Percentiles rank a stretch among this genome's conserved stretches.
These are phyloP conservation scores for Thereva nobilitata DNA, from an alignment of 2,888 invertebrate species.

Conservation along the genomic window DNA sequence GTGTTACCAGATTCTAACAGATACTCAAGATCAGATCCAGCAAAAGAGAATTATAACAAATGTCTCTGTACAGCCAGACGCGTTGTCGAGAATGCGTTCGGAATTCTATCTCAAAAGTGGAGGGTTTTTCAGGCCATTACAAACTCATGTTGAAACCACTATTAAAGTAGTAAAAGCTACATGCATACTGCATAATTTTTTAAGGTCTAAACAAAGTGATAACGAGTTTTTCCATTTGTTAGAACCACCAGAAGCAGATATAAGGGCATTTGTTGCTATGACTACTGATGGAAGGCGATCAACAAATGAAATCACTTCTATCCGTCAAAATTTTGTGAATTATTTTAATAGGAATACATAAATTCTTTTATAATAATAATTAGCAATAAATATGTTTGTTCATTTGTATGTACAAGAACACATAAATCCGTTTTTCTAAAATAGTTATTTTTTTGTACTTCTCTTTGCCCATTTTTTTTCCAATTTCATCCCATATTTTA, in stretches of 20 bases:
- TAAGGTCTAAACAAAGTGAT: conserved; percentile 8
- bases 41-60: conserved; percentile 1
- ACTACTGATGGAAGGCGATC: neutral
- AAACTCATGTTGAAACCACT: too few relatives aligned
- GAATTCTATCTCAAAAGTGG: too few relatives aligned
- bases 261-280: conserved; percentile 1
- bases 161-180: conserved; percentile 3
- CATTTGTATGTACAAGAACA: too few relatives aligned
- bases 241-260: conserved; percentile 2
- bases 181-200: conserved; percentile 13
- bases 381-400: conserved; percentile 8
- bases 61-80: conserved; percentile 1
- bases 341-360: conserved; percentile 20
- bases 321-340: conserved; percentile 4
- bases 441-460: too few relatives aligned
- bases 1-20: too few relatives aligned
- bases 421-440: too few relatives aligned
- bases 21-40: conserved; percentile 1
- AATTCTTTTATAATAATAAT: conserved; percentile 6
- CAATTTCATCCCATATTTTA: conserved; percentile 11
- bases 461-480: conserved; percentile 14
- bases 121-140: too few relatives aligned
- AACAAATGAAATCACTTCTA: conserved; percentile 9
- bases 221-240: neutral
- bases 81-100: neutral